Evolutionary conservation across 1,140 invertebrate genomes (phyloP).

Genomic region (Alviniconcha marisindica): DNA sequence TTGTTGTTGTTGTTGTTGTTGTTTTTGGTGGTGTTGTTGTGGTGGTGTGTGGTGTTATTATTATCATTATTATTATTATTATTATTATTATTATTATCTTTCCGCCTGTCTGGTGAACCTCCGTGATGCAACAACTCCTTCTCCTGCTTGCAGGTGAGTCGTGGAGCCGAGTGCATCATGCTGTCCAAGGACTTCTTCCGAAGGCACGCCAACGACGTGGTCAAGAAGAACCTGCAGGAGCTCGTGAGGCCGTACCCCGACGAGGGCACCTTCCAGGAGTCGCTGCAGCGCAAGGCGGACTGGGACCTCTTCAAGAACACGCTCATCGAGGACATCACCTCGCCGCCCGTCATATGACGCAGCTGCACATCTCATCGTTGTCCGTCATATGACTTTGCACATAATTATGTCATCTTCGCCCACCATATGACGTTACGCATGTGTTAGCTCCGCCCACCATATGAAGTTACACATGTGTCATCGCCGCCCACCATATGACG

Average conservation of each 20-base stretch:
- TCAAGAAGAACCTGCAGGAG: slow-evolving; percentile 58
- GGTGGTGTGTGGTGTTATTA: background rate
- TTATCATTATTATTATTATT: too few relatives aligned
- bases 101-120: too few relatives aligned
- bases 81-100: too few relatives aligned
- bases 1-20: too few relatives aligned
- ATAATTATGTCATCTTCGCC: too few relatives aligned
- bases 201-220: slow-evolving; percentile 62
- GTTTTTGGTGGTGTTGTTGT: background rate
- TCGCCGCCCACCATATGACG: too few relatives aligned
- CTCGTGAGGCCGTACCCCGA: slow-evolving; percentile 64
- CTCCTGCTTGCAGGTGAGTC: slow-evolving; percentile 67
- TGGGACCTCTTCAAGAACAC: slow-evolving; percentile 65
- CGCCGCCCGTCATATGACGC: slow-evolving; percentile 25
- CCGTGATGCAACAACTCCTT: too few relatives aligned
- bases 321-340: slow-evolving; percentile 59
- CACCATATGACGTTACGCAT: too few relatives aligned
- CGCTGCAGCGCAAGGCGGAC: slow-evolving; percentile 65
- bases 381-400: background rate
- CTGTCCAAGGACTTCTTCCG: slow-evolving; percentile 68
- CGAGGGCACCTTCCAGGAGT: slow-evolving; percentile 67
- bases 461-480: too few relatives aligned
- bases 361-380: background rate
- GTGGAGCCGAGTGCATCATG: slow-evolving; percentile 73
- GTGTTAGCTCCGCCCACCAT: too few relatives aligned